Base-by-base conservation (phyloP, 2,888 invertebrate species). In the Hemicrepidius hirtus region DNA sequence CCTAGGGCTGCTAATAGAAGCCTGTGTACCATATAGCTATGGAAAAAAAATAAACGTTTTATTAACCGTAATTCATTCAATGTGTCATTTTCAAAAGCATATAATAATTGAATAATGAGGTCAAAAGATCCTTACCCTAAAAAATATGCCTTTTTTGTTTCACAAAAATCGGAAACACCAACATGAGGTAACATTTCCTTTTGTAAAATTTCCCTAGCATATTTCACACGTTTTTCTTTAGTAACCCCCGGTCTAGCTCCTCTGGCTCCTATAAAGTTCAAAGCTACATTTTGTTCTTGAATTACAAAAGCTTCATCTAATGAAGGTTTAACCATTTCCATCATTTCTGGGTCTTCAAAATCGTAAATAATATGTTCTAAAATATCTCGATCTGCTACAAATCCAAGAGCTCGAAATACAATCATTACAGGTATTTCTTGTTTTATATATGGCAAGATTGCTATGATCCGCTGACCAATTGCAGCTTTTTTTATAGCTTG, bases 341-440 rank as follows among this genome's bases (percentile, higher is more conserved):
- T 99, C 98, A 99, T 99, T 89, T 99, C 99, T 6, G 98, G 99
- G 87, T 99, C 99, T 87, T 99, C 98, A 88, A 99, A 99, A 85
- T 99, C 99, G 86, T 99, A 99, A 82, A 99, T 99, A 75, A 99
- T 99, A 83, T 99, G 99, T 85, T 99, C 99, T 20, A 99, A 89
- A 82, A 99, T 99, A 87, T 99, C 99, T 83, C 99, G 91, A 87
- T 99, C 99, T 7, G 99, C 98, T 49, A 99, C 99, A 88, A 99
- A 99, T 37, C 99, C 82, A 18, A 86, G 76, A n/a, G 99, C 99
- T 85, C 99, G 91, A 85, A 99, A 99, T 1, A 99, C 99, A 84
- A 99, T 98, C 95, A 99, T 99, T 70, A 99, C 98, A 0, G 99
- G 99, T 81, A 99, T 99, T 89, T 99, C 99, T 88, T 99, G 98